A percentile compares a stretch with the other conserved stretches of the same genome.
phyloP scores from a whole-genome alignment of 2,888 invertebrate species.

The Sepiola atlantica region DNA sequence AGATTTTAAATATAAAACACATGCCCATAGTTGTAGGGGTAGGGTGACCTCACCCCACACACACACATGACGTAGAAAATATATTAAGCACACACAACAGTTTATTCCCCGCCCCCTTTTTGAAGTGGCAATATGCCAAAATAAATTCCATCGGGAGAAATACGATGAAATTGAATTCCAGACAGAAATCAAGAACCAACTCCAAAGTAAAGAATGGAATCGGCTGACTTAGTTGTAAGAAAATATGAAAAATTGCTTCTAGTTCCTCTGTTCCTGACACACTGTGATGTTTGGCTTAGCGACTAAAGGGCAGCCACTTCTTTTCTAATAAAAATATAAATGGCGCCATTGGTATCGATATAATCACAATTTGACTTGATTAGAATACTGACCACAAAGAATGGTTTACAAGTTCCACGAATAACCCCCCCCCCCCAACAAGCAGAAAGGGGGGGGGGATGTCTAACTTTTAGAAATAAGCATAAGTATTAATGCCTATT shows the following conservation, averaged over 20 bases:
- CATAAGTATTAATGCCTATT: too few species aligned
- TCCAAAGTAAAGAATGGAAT: not conserved
- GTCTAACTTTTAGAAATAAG: too few species aligned
- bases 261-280: not conserved
- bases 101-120: not conserved
- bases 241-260: slow-evolving; percentile 32
- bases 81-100: not conserved
- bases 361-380: too few species aligned
- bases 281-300: not conserved
- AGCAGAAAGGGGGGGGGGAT: too few species aligned
- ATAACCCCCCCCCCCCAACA: too few species aligned
- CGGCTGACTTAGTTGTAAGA: not conserved
- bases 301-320: not conserved
- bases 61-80: not conserved
- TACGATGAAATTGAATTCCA: not conserved
- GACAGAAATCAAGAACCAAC: not conserved
- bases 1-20: not conserved
- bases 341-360: not conserved
- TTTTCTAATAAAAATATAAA: not conserved
- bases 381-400: too few species aligned
- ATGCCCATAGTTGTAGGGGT: not conserved
- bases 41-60: not conserved
- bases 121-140: not conserved
- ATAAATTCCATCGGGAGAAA: not conserved
- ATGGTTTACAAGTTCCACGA: too few species aligned